A percentile compares a stretch with the other conserved stretches of the same genome.
Evolutionary conservation across 2,888 invertebrate species (phyloP).

Genomic region (Rhingia campestris): DNA sequence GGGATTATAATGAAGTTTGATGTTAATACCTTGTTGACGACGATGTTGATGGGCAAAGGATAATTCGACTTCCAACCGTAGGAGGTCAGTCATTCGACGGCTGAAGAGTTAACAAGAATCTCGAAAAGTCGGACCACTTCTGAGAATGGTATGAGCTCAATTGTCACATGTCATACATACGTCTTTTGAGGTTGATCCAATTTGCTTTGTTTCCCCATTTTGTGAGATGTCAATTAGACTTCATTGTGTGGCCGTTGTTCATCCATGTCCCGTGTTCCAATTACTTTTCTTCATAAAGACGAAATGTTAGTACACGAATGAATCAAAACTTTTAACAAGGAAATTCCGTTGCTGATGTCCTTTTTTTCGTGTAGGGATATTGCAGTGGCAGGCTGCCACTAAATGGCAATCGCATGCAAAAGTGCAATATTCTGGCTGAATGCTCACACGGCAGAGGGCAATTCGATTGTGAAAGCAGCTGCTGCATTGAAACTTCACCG

Average conservation of each 20-base stretch:
- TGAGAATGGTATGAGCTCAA: slow-evolving; percentile 35
- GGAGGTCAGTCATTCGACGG: slow-evolving; percentile 44
- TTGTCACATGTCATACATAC: slow-evolving; percentile 49
- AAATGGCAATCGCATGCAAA: slow-evolving; percentile 65
- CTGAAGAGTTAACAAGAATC: slow-evolving; percentile 59
- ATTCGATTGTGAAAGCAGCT: slow-evolving; percentile 58
- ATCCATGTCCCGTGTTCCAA: slow-evolving; percentile 1
- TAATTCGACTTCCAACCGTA: slow-evolving; percentile 34
- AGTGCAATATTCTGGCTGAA: slow-evolving; percentile 49
- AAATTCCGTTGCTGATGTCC: slow-evolving; percentile 5
- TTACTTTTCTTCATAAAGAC: not conserved
- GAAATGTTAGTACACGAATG: slow-evolving; percentile 21
- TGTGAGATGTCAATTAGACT: slow-evolving; percentile 45
- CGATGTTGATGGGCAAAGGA: slow-evolving; percentile 45
- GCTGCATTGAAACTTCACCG: slow-evolving; percentile 28
- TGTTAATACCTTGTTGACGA: slow-evolving; percentile 61
- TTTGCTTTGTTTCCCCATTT: slow-evolving; percentile 21
- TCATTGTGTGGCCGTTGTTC: slow-evolving; percentile 8
- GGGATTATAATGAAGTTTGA: slow-evolving; percentile 66
- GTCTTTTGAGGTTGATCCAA: slow-evolving; percentile 25
- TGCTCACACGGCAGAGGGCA: slow-evolving; percentile 49
- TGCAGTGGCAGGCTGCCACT: not conserved
- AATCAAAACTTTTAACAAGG: slow-evolving; percentile 64
- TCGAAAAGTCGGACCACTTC: slow-evolving; percentile 35
- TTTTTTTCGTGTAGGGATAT: not conserved